Base-by-base conservation (phyloP, 2,797 vertebrate species). In the Valencia hispanica region DNA sequence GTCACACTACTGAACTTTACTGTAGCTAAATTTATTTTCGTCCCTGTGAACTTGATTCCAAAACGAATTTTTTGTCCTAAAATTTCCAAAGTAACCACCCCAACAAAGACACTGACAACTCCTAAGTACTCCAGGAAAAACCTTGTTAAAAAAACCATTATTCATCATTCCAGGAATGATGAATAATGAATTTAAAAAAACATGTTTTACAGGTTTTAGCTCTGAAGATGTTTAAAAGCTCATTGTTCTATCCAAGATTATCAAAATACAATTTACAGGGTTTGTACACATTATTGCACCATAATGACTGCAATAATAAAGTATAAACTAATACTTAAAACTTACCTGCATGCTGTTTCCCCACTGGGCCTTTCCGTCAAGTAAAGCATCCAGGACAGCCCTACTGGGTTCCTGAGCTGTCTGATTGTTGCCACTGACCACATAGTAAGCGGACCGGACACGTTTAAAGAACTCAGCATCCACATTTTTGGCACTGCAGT, bases 361-460 rank as follows among this genome's bases (percentile, higher is more conserved):
- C 98, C 98, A 99, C 55, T 98, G 97, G 0, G 97, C 94, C 87
- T 99, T 99, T 84, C 98, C 98, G 87, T 99, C 97, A 85, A 99
- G 92, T 82, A 99, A 91, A 93, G 97, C 95, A 81, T 99, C 97
- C 86, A 99, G 95, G 75, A 99, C 97, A 47, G 92, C 94, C 92
- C 97, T 95, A 92, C 95, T 97, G 65, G 98, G 98, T 91, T 99
- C 98, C 88, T 98, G 97, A 0, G 96, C 96, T 3, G 96, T 93
- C 78, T 95, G 89, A 91, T 99, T 96, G 0, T 99, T 99, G 77
- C 98, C 98, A 91, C 98, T 99, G 93, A 99, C 97, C 78, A 99
- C 98, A 1, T 99, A 99, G 93, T 99, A 99, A 74, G 97, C 97
- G 0, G 98, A 98, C 65, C 97, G 93, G 82, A 99, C 96, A 73